A percentile compares a stretch with the other conserved stretches of the same genome.
These are phyloP conservation scores for Tapera naevia DNA, from an alignment of 2,797 vertebrate species.

Conservation along the genomic window DNA sequence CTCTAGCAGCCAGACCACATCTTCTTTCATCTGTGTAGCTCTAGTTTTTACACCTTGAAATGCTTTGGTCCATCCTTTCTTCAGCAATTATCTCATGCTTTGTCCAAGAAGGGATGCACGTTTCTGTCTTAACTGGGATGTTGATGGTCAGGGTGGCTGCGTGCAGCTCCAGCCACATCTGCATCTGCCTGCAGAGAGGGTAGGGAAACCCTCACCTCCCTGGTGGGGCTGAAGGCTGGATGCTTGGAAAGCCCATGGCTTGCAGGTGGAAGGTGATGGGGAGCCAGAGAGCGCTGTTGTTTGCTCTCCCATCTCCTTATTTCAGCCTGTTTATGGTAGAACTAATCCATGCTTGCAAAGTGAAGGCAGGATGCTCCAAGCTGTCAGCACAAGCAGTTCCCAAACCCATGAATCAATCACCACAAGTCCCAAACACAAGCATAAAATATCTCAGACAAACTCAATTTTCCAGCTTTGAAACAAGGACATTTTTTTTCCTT, in stretches of 20 bases:
- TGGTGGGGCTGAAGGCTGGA: not conserved
- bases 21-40: not conserved
- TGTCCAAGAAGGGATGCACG: not conserved
- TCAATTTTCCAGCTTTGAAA: not conserved
- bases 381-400: not conserved
- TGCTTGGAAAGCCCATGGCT: not conserved
- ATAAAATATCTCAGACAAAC: not conserved
- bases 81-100: not conserved
- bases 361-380: not conserved
- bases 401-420: not conserved
- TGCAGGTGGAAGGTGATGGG: not conserved
- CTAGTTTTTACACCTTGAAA: not conserved
- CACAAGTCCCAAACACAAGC: not conserved
- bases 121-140: not conserved
- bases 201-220: not conserved
- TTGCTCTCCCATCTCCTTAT: not conserved
- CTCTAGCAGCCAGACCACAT: not conserved
- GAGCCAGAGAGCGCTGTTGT: rapidly evolving
- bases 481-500: not conserved
- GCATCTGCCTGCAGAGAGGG: not conserved
- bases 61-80: not conserved
- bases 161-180: not conserved
- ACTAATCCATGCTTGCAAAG: not conserved
- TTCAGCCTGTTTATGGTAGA: not conserved
- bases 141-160: not conserved